Base-by-base conservation (phyloP, 2,888 invertebrate species). In the Drosophila leonis region DNA sequence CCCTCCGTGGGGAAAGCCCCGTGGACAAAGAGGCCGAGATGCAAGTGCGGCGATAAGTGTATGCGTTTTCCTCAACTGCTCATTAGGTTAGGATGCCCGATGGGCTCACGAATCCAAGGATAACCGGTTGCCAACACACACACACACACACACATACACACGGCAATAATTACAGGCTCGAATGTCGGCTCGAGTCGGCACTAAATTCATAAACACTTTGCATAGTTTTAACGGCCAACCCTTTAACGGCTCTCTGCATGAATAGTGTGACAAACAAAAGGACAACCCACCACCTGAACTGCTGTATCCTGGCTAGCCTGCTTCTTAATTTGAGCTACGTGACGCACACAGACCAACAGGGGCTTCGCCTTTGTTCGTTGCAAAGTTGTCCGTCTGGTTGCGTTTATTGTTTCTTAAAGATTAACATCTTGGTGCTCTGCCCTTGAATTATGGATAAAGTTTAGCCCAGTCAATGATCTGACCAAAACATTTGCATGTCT, bases 141-240 rank as follows among this genome's bases (percentile, higher is more conserved):
- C 44, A 65, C 82, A 76, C 84, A 79, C 42, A 35, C 48, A 65
- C 80, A 75, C 83, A 65, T 82, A 77, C 82, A 77, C 35, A 52
- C 35, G 82, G 57, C 81, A 72, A 82, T 82, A 88, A 89, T 88
- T 87, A 89, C 65, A 59, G 64, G 68, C 61, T 72, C 65, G 35
- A 56, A 39, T 72, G 55, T 41, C 42, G 31, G 54, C 68, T 54
- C 48, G 42, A 49, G 55, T 57, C 60, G 42, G 72, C 82, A 84
- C 81, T 86, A 88, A 81, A 87, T 83, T 88, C 86, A 85, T 88
- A 91, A 91, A 90, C 88, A 90, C 90, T 90, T 91, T 88, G 80
- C 79, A 89, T 90, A 89, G 83, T 84, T 83, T 71, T 74, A 75
- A 77, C 57, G 67, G 67, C 67, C 72, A 77, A 82, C 54, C 71